Base-by-base conservation (phyloP, 1,140 invertebrate genomes). In the Plodia interpunctella region DNA sequence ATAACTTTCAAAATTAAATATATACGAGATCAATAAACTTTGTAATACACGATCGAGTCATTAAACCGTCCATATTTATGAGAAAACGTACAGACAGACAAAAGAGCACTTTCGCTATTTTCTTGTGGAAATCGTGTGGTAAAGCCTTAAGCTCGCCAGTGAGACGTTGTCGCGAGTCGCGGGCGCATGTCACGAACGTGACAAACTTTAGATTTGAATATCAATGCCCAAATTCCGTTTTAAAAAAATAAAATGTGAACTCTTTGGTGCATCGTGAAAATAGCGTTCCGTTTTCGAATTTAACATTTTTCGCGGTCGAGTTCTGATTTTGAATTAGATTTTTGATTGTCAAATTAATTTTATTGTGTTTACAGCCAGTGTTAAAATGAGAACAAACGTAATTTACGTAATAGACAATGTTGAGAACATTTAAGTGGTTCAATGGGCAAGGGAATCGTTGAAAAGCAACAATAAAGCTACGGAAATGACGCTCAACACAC, bases 31-130 rank as follows among this genome's bases (percentile, higher is more conserved):
- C 51, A 53, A 53, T 53, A 53, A 53, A 53, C 51, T 53, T n/a
- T 35, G 11, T 15, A 54, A 32, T 28, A 54, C 52, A 44, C 55
- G 50, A 38, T 54, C 32, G 21, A 52, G 52, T 50, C 59, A 55
- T 49, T 55, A 30, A 50, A 50, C 30, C 10, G 55, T 28, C 17
- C 21, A 53, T 53, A 53, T 20, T 53, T 53, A 49, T 55, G 60
- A 56, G 56, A 65, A 65, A 65, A 58, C 56, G 44, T 44, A 53
- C n/a, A 25, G 50, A 49, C 52, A 61, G 56, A 65, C 53, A 57
- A 60, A 44, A 66, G 62, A 65, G 56, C 68, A 82, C 81, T 84
- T 84, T 84, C 80, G 80, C 78, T 70, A 53, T 71, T 76, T 78
- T 73, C 71, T 58, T 62, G 71, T 68, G 63, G 72, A 79, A 78